Evolutionary conservation across 2,797 vertebrate genomes (phyloP).

Genomic region (Acipenser ruthenus): DNA sequence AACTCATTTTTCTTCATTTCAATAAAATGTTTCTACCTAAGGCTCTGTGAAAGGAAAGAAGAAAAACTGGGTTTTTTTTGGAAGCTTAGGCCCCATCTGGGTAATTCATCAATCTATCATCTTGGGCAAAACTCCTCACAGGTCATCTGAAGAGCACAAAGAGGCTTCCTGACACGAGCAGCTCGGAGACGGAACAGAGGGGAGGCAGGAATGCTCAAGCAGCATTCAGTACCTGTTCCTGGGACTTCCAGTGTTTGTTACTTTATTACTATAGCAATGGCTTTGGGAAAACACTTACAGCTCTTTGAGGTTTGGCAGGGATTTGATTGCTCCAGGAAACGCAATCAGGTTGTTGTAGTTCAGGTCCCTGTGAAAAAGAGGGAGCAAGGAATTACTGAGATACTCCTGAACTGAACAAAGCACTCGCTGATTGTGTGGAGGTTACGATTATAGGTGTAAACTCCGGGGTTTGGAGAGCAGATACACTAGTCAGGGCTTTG

Average conservation of each 20-base stretch:
- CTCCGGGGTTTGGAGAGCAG: no score
- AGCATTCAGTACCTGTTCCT: no score
- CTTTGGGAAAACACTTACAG: constrained; percentile 70
- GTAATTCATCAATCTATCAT: constrained; percentile 12
- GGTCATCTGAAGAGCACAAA: constrained; percentile 3
- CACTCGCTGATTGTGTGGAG: no score
- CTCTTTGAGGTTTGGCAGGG: constrained; percentile 86
- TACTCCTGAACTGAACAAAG: no score
- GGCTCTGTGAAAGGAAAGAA: constrained; percentile 6
- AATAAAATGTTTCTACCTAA: not conserved
- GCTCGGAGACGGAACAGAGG: not conserved
- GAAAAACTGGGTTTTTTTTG: constrained; percentile 3
- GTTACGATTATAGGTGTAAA: no score
- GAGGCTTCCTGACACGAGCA: not conserved
- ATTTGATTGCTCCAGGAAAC: constrained; percentile 88
- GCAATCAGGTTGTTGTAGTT: constrained; percentile 89
- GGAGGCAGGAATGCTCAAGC: not conserved
- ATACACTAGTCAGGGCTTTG: no score
- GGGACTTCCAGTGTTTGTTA: no score
- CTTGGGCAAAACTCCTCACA: constrained; percentile 10
- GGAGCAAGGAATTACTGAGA: not conserved
- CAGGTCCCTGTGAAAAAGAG: constrained; percentile 70
- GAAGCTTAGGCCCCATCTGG: constrained; percentile 13
- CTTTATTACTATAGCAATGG: no score
- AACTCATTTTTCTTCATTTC: constrained; percentile 5